phyloP scores from a whole-genome alignment of 1,140 invertebrate species.

The Eumaeus atala region DNA sequence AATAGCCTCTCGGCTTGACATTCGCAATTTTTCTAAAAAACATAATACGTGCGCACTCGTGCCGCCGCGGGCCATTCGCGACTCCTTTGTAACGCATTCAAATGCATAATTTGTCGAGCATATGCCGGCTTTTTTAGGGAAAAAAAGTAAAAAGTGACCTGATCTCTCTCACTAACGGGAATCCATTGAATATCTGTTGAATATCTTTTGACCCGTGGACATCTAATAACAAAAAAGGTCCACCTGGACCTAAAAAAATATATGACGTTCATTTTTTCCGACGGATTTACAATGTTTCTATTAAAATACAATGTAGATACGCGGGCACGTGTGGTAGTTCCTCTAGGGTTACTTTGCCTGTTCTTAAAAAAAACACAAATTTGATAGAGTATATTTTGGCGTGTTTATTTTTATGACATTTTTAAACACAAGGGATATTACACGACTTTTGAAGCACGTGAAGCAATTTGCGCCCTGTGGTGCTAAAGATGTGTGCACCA shows the following conservation, averaged over 20 bases:
- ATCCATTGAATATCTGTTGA: constrained; percentile 52
- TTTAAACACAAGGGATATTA: constrained; percentile 12
- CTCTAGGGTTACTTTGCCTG: no score
- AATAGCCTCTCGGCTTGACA: constrained; percentile 53
- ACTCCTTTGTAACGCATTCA: constrained; percentile 57
- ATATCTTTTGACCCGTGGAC: constrained; percentile 65
- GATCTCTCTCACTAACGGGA: constrained; percentile 52
- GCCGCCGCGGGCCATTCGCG: constrained; percentile 40
- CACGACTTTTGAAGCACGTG: constrained; percentile 7
- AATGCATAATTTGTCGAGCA: constrained; percentile 72
- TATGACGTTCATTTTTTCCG: constrained; percentile 18
- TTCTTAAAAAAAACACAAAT: not conserved
- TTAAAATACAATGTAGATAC: constrained; percentile 27
- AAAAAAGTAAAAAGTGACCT: constrained; percentile 61
- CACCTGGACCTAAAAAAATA: constrained; percentile 48
- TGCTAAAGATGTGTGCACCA: constrained; percentile 32
- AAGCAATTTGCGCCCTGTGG: constrained; percentile 60
- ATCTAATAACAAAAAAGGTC: constrained; percentile 47
- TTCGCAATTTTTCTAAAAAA: constrained; percentile 56
- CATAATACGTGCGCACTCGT: constrained; percentile 47
- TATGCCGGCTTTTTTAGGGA: constrained; percentile 65
- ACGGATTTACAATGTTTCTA: constrained; percentile 11
- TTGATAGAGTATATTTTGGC: constrained; percentile 15
- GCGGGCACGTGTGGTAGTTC: not conserved
- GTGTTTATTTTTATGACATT: constrained; percentile 10